A percentile compares a stretch with the other conserved stretches of the same genome.
phyloP scores from a whole-genome alignment of 2,888 invertebrate genomes.

The Sesamia inferens region DNA sequence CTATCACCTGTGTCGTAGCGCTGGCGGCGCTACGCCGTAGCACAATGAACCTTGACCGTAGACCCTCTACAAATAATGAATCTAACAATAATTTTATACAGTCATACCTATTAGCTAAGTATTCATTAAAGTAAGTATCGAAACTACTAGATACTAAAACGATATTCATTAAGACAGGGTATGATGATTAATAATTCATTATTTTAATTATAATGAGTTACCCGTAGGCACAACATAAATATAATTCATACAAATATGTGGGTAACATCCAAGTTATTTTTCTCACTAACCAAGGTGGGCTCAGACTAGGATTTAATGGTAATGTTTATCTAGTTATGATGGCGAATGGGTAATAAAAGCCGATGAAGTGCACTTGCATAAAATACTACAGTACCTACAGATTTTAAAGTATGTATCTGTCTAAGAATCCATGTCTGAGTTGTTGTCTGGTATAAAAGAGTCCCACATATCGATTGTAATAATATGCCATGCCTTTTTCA shows the following conservation, averaged over 20 bases:
- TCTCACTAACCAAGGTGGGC: conserved; percentile 15
- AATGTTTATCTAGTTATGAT: conserved; percentile 40
- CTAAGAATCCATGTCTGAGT: neutral
- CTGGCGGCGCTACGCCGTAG: conserved; percentile 40
- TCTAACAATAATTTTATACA: neutral
- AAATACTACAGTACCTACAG: neutral
- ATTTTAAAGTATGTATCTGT: neutral
- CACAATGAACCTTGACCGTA: conserved; percentile 45
- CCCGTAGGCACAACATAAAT: neutral
- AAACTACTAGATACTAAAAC: conserved; percentile 9
- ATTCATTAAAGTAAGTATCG: conserved; percentile 17
- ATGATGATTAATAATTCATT: neutral
- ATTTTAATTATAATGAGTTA: neutral
- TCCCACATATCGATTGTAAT: neutral
- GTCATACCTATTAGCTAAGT: neutral
- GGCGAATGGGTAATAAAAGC: conserved; percentile 25
- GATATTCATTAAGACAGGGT: conserved; percentile 6
- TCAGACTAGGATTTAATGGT: conserved; percentile 32
- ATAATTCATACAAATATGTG: neutral
- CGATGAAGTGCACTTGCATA: conserved; percentile 12
- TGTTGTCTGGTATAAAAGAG: neutral
- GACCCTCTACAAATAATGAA: conserved; percentile 37
- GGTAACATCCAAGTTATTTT: conserved; percentile 17
- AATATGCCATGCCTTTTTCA: neutral
- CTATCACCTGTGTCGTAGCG: conserved; percentile 20